These are phyloP conservation scores for Abramis brama DNA, from an alignment of 2,113 vertebrate genomes.

Conservation along the genomic window DNA sequence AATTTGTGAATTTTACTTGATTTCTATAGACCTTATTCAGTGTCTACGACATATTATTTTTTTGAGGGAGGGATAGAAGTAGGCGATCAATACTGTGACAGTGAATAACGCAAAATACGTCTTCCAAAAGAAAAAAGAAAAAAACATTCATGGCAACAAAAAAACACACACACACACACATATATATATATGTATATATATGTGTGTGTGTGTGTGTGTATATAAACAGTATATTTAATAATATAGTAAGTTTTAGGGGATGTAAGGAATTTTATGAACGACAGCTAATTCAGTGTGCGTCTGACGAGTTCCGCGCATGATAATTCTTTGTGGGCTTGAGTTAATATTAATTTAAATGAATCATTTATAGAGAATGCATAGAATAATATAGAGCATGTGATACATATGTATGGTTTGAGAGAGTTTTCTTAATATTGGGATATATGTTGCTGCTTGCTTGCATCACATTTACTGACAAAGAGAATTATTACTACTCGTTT, in stretches of 20 bases:
- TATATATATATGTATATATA: no score
- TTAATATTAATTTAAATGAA: not conserved
- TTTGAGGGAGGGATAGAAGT: not conserved
- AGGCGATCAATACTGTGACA: not conserved
- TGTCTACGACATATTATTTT: no score
- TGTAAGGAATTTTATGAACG: not conserved
- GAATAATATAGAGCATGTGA: not conserved
- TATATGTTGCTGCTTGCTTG: constrained; percentile 16
- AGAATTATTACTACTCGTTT: constrained; percentile 2
- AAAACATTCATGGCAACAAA: no score
- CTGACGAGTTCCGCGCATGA: not conserved
- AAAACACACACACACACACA: no score
- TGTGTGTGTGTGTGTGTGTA: no score
- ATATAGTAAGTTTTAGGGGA: not conserved
- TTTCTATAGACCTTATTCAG: no score
- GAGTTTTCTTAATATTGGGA: not conserved
- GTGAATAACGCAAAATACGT: not conserved
- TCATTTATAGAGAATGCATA: not conserved
- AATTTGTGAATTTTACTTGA: no score
- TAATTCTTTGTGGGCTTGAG: not conserved
- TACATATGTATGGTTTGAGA: not conserved
- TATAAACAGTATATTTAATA: no score
- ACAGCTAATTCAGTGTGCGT: not conserved
- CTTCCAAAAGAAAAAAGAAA: not conserved
- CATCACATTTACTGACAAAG: constrained; percentile 14